A percentile compares a stretch with the other conserved stretches of the same genome.
Evolutionary conservation across 2,888 invertebrate genomes (phyloP).

Genomic region (Drosophila anomalata): DNA sequence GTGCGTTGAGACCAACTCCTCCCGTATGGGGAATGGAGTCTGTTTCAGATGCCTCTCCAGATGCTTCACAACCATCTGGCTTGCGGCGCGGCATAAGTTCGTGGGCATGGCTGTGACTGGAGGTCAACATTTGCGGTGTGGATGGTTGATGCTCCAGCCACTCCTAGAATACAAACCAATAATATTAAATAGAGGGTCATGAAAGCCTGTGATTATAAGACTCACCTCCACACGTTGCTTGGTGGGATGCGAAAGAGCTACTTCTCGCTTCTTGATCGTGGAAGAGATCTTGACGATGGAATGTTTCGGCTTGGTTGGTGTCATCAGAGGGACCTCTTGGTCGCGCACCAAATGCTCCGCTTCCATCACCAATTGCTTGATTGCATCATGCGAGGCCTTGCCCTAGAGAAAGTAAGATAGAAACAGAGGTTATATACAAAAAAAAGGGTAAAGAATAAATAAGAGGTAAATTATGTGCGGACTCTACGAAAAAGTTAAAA

Average conservation of each 20-base stretch:
- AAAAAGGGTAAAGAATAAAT: too few relatives aligned
- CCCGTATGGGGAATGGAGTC: constrained; percentile 86
- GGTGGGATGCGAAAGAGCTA: constrained; percentile 82
- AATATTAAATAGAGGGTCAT: background rate
- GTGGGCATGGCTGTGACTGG: constrained; percentile 47
- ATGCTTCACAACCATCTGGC: constrained; percentile 90
- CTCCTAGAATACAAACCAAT: constrained; percentile 66
- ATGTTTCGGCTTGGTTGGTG: constrained; percentile 83
- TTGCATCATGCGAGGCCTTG: constrained; percentile 86
- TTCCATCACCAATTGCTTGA: constrained; percentile 90
- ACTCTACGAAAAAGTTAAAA: too few relatives aligned
- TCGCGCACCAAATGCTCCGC: constrained; percentile 91
- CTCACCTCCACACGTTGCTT: constrained; percentile 83
- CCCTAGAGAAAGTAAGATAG: constrained; percentile 57
- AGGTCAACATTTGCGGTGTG: constrained; percentile 62
- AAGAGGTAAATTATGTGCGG: too few relatives aligned
- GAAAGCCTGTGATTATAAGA: background rate
- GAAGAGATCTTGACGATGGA: constrained; percentile 82
- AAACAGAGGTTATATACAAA: background rate
- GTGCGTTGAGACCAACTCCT: constrained; percentile 38
- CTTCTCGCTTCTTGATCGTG: constrained; percentile 83
- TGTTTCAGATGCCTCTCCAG: constrained; percentile 91
- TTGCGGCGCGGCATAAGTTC: constrained; percentile 47
- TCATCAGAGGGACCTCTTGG: constrained; percentile 81
- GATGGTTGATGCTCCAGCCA: constrained; percentile 84